phyloP scores from a whole-genome alignment of 2,888 invertebrate species.

The Dolichopus griseipennis region DNA sequence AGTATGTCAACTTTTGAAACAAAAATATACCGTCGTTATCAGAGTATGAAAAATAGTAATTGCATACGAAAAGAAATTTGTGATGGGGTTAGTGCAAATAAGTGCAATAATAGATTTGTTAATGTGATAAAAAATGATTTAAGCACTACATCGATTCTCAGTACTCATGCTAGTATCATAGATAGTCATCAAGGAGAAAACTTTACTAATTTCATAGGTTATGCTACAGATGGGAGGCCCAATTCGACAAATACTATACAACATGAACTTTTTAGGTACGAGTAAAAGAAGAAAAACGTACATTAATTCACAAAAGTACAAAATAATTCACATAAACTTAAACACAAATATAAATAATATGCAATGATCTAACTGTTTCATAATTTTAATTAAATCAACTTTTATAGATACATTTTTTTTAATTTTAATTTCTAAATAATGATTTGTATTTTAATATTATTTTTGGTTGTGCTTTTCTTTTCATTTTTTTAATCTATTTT shows the following conservation, averaged over 20 bases:
- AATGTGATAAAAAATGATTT: not conserved
- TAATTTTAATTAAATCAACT: too few species aligned
- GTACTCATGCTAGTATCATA: slow-evolving; percentile 12
- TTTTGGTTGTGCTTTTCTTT: too few species aligned
- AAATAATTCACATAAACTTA: too few species aligned
- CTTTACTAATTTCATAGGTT: slow-evolving; percentile 27
- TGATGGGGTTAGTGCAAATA: not conserved
- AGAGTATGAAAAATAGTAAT: slow-evolving; percentile 16
- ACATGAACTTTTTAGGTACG: slow-evolving; percentile 32
- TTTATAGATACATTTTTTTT: too few species aligned
- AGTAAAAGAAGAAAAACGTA: not conserved
- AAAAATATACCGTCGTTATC: slow-evolving; percentile 37
- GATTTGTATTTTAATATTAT: too few species aligned
- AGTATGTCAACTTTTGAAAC: slow-evolving; percentile 34
- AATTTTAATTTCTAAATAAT: too few species aligned
- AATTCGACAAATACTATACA: slow-evolving; percentile 14
- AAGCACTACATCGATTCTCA: not conserved
- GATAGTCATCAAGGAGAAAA: slow-evolving; percentile 34
- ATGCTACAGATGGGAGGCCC: slow-evolving; percentile 17
- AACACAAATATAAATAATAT: too few species aligned
- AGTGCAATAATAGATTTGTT: not conserved
- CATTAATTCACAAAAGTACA: too few species aligned
- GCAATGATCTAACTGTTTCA: too few species aligned
- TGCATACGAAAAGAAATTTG: not conserved
- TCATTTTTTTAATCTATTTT: too few species aligned